Evolutionary conservation across 1,140 invertebrate genomes (phyloP).

Genomic region (Dinoponera quadriceps): DNA sequence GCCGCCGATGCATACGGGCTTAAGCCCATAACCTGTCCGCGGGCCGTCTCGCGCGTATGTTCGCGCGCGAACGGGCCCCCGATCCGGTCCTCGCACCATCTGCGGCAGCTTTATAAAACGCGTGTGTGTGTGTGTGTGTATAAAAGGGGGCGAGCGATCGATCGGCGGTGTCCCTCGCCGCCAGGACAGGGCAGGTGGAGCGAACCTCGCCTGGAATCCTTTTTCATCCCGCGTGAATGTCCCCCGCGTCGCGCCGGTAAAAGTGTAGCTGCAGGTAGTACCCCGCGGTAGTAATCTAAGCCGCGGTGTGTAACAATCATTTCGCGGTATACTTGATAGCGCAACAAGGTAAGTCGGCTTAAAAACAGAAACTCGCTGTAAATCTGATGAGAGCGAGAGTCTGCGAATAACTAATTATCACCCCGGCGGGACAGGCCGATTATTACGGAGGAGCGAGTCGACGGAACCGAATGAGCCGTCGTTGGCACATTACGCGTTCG

Average conservation of each 20-base stretch:
- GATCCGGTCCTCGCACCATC: conserved; percentile 39
- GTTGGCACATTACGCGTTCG: no score
- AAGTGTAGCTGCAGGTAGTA: not conserved
- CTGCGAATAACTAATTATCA: conserved; percentile 14
- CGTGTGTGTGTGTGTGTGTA: not conserved
- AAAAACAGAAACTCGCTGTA: not conserved
- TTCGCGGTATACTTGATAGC: not conserved
- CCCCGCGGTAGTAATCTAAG: not conserved
- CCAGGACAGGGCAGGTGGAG: conserved; percentile 18
- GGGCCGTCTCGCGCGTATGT: conserved; percentile 10
- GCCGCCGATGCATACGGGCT: conserved; percentile 36
- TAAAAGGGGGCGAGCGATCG: conserved; percentile 12
- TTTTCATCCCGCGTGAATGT: conserved; percentile 18
- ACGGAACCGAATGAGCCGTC: no score
- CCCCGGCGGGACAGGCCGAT: no score
- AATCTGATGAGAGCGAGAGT: not conserved
- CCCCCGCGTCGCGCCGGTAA: not conserved
- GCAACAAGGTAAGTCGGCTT: not conserved
- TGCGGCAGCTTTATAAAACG: conserved; percentile 20
- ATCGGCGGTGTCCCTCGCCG: conserved; percentile 6
- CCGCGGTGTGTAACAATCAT: not conserved
- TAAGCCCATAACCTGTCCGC: conserved; percentile 53
- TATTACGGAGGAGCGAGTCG: no score
- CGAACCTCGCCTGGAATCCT: not conserved
- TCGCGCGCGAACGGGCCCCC: not conserved